A percentile compares a stretch with the other conserved stretches of the same genome.
phyloP scores from a whole-genome alignment of 1,140 invertebrate species.

The Periplaneta americana region DNA sequence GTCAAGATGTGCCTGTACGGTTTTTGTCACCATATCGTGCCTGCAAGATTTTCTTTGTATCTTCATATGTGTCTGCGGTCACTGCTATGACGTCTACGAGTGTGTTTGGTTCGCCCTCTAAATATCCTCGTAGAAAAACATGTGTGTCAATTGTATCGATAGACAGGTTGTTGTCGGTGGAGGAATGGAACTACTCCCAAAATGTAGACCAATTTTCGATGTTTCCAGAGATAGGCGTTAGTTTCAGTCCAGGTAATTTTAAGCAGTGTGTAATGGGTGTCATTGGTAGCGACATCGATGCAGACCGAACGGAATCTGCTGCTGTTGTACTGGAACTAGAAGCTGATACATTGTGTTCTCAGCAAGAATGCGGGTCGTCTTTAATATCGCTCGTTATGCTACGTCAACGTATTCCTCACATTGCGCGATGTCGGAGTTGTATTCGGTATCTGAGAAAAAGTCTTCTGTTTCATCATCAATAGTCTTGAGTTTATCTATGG shows the following conservation, averaged over 20 bases:
- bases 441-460: too few relatives aligned
- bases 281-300: too few relatives aligned
- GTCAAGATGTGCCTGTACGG: neutral
- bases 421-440: too few relatives aligned
- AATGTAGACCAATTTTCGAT: neutral
- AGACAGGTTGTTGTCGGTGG: neutral
- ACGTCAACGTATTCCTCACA: too few relatives aligned
- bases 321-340: too few relatives aligned
- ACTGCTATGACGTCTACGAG: neutral
- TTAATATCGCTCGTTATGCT: too few relatives aligned
- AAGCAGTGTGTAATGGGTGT: neutral
- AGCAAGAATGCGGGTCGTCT: too few relatives aligned
- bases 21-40: neutral
- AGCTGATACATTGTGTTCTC: too few relatives aligned
- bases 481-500: too few relatives aligned
- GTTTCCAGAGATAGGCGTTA: neutral
- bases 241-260: neutral
- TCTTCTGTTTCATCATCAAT: too few relatives aligned
- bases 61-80: neutral
- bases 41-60: neutral
- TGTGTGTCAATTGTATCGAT: neutral
- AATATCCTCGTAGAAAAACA: neutral
- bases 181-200: slow-evolving; percentile 1
- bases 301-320: too few relatives aligned
- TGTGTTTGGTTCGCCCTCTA: neutral